phyloP scores from a whole-genome alignment of 2,113 vertebrate genomes.

The Calonectris borealis region DNA sequence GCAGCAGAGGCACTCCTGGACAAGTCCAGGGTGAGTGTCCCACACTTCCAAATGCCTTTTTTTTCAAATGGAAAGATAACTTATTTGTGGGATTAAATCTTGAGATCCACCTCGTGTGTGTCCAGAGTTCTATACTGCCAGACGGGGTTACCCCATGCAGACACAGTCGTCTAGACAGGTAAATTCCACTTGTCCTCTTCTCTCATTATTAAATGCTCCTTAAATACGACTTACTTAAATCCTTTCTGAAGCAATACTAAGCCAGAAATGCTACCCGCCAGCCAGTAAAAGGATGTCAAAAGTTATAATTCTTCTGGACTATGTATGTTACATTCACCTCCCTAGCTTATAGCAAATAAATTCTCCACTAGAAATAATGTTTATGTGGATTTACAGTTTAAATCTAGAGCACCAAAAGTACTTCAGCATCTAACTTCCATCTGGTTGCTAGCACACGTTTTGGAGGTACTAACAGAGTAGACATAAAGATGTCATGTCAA shows the following conservation, averaged over 20 bases:
- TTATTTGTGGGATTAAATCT: background rate
- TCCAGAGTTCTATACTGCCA: background rate
- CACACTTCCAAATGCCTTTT: background rate
- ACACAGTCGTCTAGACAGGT: background rate
- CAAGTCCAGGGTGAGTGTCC: background rate
- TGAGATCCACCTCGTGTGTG: background rate
- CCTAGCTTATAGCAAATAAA: background rate
- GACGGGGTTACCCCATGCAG: background rate
- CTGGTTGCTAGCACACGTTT: background rate
- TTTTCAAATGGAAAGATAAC: background rate
- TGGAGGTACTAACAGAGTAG: background rate
- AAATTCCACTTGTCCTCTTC: background rate
- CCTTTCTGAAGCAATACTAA: background rate
- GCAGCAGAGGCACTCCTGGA: background rate
- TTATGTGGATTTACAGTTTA: background rate
- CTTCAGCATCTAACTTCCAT: background rate
- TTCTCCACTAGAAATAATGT: background rate
- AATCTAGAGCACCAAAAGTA: background rate
- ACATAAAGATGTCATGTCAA: slow-evolving; percentile 12
- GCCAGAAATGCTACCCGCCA: background rate
- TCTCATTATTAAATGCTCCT: background rate
- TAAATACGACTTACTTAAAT: background rate
- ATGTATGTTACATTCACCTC: background rate
- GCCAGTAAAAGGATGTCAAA: slow-evolving; percentile 5
- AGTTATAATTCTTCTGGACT: background rate